Evolutionary conservation across 2,888 invertebrate species (phyloP), one percentile per base, ranked within the genome.

Genomic region (Andrena minutula): DNA sequence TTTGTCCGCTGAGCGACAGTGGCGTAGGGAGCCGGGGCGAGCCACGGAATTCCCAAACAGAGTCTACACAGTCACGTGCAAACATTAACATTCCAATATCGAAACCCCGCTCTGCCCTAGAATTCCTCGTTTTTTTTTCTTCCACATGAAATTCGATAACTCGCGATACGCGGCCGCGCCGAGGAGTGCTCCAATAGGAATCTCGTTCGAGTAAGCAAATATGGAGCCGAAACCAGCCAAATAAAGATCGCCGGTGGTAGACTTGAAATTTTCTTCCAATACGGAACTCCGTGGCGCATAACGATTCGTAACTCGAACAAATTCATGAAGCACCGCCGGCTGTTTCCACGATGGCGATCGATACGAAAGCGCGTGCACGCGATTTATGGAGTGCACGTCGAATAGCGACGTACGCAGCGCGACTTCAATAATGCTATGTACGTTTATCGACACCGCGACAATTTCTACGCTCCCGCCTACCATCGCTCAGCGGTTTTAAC

Each of bases 401-500:
- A 83, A 79, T 65, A 70, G 77, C 68, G 83, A 80, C 74, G 75
- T 74, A 82, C 75, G 64, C 75, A 10, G 30, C 74, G 66, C 68
- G 69, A 74, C 71, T 86, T 80, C 86, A 61, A 87, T 87, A 87
- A 87, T 81, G 87, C 81, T 86, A 82, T 74, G 84, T 86, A 86
- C 86, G 87, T 82, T 87, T 87, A 86, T 87, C 82, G 82, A 75
- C 78, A 69, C 63, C 35, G 77, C 65, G 79, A 83, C 81, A 72
- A 80, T 85, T 73, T 79, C 72, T 41, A 53, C 51, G 70, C 66
- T 56, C 32, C 32, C 51, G 61, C n/a, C 23, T 23, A 20, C 20
- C 53, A 6, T 12, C 53, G 41, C 41, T 47, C 65, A 60, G 41
- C 51, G 32, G 71, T 49, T 65, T 76, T 65, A 68, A 20, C 74